These are phyloP conservation scores for Alligator mississippiensis DNA, from an alignment of 2,113 vertebrate species.

Conservation along the genomic window DNA sequence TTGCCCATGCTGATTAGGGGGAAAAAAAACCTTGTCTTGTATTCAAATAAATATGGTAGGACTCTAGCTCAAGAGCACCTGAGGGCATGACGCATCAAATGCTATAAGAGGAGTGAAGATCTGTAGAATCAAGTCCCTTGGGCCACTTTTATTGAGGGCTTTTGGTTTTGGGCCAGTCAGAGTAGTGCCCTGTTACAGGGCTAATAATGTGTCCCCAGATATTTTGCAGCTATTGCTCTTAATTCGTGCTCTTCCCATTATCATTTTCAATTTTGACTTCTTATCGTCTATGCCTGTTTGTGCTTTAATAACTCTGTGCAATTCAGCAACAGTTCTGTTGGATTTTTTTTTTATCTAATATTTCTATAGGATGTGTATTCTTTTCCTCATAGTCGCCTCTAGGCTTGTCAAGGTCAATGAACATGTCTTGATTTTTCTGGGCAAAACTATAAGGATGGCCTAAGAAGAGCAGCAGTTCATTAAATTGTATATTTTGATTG, in stretches of 20 bases:
- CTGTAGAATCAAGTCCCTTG: background rate
- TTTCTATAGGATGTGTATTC: background rate
- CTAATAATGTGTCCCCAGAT: background rate
- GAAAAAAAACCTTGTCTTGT: no score
- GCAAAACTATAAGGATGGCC: background rate
- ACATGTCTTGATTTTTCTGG: background rate
- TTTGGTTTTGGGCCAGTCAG: rapidly evolving
- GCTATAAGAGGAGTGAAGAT: no score
- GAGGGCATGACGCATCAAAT: background rate
- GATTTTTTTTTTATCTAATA: slow-evolving; percentile 28
- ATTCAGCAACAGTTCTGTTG: background rate
- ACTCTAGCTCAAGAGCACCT: background rate
- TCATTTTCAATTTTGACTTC: slow-evolving; percentile 11
- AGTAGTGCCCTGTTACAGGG: rapidly evolving
- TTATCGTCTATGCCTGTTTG: background rate
- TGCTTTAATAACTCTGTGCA: background rate
- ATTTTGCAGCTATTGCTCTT: rapidly evolving
- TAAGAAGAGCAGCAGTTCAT: slow-evolving; percentile 20
- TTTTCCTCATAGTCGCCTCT: slow-evolving; percentile 22
- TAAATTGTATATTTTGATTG: slow-evolving; percentile 11
- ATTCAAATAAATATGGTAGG: background rate
- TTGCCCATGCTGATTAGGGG: no score
- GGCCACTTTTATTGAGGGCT: background rate
- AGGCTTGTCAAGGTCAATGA: background rate
- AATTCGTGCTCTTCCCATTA: rapidly evolving